phyloP scores from a whole-genome alignment of 2,797 vertebrate genomes.

The Phrynocephalus vlangalii region DNA sequence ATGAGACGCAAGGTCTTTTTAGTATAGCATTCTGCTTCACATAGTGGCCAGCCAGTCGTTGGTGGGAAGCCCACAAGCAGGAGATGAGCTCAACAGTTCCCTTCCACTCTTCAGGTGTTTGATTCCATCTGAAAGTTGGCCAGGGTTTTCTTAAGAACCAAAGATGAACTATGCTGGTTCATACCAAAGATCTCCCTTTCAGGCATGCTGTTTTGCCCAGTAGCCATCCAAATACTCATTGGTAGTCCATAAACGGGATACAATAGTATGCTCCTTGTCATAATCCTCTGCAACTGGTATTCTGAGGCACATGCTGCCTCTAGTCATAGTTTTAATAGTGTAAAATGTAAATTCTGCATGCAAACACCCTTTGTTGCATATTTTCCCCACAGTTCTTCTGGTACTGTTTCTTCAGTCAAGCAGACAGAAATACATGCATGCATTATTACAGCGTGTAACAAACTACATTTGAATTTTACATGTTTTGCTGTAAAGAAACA shows the following conservation, averaged over 20 bases:
- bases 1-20: too few relatives aligned
- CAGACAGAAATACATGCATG: neutral
- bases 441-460: neutral
- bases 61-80: neutral
- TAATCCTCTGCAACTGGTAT: neutral
- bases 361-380: neutral
- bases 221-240: neutral
- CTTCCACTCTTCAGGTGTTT: neutral
- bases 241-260: neutral
- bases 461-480: conserved; percentile 2
- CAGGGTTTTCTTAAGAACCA: neutral
- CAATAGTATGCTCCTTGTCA: neutral
- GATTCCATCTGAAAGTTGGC: neutral
- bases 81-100: neutral
- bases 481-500: neutral
- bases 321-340: neutral
- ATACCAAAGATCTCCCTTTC: neutral
- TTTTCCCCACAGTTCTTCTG: neutral
- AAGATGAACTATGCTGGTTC: neutral
- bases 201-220: too few relatives aligned
- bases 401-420: neutral
- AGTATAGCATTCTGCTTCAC: neutral
- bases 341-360: neutral
- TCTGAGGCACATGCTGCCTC: neutral
- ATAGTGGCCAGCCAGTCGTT: neutral